These are phyloP conservation scores for Cetonia aurata DNA, from an alignment of 2,888 invertebrate species.

Conservation along the genomic window DNA sequence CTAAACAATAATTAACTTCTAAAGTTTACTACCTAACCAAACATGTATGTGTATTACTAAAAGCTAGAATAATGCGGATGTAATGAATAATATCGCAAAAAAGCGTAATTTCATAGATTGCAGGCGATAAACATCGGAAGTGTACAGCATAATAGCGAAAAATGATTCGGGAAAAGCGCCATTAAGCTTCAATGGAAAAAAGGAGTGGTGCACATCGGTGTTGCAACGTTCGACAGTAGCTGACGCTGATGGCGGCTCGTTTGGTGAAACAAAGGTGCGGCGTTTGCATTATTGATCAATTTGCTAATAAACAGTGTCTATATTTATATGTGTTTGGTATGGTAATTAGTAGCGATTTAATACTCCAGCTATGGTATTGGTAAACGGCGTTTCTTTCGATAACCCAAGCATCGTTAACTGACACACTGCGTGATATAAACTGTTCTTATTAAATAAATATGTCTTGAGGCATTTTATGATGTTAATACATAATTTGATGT, in stretches of 20 bases:
- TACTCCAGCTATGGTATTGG: conserved; percentile 1
- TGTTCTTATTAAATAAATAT: too few species aligned
- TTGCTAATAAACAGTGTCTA: conserved; percentile 13
- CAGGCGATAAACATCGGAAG: conserved; percentile 3
- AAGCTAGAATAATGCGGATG: too few species aligned
- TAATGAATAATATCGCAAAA: not conserved
- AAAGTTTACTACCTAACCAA: too few species aligned
- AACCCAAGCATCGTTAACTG: too few species aligned
- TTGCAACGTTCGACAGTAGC: conserved; percentile 17
- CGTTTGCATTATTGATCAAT: conserved; percentile 40
- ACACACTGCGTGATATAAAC: too few species aligned
- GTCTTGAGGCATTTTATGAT: too few species aligned
- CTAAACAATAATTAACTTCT: too few species aligned
- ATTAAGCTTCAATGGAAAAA: conserved; percentile 13
- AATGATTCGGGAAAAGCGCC: conserved; percentile 2
- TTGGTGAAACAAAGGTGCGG: conserved; percentile 35
- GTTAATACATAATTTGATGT: too few species aligned
- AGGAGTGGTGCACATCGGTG: conserved; percentile 28
- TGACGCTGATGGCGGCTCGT: conserved; percentile 20
- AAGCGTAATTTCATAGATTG: not conserved
- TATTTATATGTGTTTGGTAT: not conserved
- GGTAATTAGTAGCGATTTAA: conserved; percentile 18
- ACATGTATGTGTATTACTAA: too few species aligned
- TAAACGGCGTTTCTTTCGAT: too few species aligned
- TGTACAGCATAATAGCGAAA: conserved; percentile 7